A percentile compares a stretch with the other conserved stretches of the same genome.
These are phyloP conservation scores for Adineta ricciae DNA, from an alignment of 2,888 invertebrate species.

Conservation along the genomic window DNA sequence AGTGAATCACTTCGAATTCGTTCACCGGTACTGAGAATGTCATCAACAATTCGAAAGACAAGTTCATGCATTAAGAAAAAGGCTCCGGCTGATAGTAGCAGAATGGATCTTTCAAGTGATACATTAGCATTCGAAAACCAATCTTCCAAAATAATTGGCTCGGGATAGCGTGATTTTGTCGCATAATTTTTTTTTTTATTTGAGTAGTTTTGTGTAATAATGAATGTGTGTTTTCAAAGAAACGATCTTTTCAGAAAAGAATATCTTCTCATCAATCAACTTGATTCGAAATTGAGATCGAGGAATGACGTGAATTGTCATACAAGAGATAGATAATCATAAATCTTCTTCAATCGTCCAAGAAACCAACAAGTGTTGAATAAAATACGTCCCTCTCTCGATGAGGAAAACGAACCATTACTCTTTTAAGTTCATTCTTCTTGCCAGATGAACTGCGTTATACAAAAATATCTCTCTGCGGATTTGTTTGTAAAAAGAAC, in stretches of 20 bases:
- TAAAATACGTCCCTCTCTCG: too few species aligned
- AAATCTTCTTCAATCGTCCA: neutral
- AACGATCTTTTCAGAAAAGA: too few species aligned
- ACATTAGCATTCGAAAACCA: neutral
- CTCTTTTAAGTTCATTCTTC: too few species aligned
- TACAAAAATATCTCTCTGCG: too few species aligned
- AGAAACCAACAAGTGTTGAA: too few species aligned
- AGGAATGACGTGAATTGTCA: neutral
- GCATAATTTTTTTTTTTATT: too few species aligned
- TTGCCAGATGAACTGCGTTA: too few species aligned
- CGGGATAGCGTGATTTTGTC: neutral
- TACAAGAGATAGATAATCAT: neutral
- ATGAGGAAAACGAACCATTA: too few species aligned
- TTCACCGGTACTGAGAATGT: neutral
- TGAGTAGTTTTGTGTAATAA: too few species aligned
- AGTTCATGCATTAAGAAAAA: neutral
- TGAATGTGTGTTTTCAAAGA: too few species aligned
- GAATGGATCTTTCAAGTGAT: neutral
- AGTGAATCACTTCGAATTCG: neutral
- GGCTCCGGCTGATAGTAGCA: fast-evolving
- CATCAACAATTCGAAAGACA: neutral
- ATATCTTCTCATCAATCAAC: neutral
- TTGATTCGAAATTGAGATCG: neutral
- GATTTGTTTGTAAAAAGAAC: too few species aligned
- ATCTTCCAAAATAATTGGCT: neutral